phyloP scores from a whole-genome alignment of 2,797 vertebrate genomes.

The Nannoperca australis region DNA sequence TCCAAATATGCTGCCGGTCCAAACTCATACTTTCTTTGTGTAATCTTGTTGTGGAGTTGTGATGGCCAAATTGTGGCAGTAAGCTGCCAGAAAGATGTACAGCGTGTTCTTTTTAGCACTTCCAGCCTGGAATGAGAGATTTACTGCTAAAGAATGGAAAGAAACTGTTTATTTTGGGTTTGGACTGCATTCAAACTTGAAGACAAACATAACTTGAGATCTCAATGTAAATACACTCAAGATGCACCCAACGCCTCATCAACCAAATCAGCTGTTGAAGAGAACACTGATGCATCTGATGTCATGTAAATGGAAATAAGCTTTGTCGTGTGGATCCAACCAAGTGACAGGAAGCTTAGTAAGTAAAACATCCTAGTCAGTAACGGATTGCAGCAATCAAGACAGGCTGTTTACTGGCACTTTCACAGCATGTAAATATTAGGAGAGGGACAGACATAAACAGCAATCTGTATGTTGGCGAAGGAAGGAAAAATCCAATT shows the following conservation, averaged over 20 bases:
- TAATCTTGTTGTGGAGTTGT: constrained; percentile 19
- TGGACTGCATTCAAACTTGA: constrained; percentile 32
- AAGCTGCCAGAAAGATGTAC: constrained; percentile 34
- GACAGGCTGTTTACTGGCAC: constrained; percentile 51
- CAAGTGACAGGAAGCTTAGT: constrained; percentile 35
- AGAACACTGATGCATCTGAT: constrained; percentile 17
- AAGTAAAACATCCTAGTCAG: constrained; percentile 25
- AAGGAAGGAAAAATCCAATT: constrained; percentile 34
- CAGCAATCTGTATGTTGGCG: constrained; percentile 47
- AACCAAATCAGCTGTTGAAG: constrained; percentile 21
- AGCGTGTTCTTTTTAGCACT: constrained; percentile 24
- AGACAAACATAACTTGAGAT: constrained; percentile 45
- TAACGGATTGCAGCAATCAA: constrained; percentile 27
- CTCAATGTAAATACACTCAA: constrained; percentile 40
- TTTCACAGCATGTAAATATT: constrained; percentile 45
- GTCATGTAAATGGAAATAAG: constrained; percentile 41
- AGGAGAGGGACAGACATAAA: constrained; percentile 30
- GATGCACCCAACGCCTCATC: constrained; percentile 7
- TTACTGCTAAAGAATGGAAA: constrained; percentile 7
- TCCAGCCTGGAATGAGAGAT: constrained; percentile 16
- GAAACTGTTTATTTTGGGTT: constrained; percentile 40
- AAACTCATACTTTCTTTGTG: constrained; percentile 6
- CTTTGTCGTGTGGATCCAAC: constrained; percentile 23
- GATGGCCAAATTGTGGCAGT: constrained; percentile 21
- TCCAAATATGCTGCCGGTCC: constrained; percentile 7